Conservation (phyloP, 2,888 invertebrate species). For the Agonopterix subpropinquella region DNA sequence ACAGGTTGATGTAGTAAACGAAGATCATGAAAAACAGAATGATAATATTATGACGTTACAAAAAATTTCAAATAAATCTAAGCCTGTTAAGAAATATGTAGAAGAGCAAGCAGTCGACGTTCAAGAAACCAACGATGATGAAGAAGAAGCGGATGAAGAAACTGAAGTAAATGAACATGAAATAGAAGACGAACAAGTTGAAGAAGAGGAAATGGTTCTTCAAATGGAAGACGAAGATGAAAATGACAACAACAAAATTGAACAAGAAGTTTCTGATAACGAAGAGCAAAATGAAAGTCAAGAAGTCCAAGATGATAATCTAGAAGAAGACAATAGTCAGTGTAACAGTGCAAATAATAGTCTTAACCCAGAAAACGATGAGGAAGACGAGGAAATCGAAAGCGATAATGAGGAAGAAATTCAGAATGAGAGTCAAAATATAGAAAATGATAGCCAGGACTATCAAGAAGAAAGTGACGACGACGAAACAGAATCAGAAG, state of each 20-base stretch:
- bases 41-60: not conserved
- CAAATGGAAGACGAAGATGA: constrained; percentile 7
- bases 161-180: constrained; percentile 5
- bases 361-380: constrained; percentile 5
- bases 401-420: constrained; percentile 1
- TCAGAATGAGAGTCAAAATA: constrained; percentile 2
- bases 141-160: not conserved
- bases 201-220: constrained; percentile 3
- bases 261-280: constrained; percentile 3
- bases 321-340: constrained; percentile 1
- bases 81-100: constrained; percentile 4
- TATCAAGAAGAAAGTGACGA: not conserved
- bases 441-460: constrained; percentile 7
- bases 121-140: not conserved
- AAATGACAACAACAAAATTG: constrained; percentile 5
- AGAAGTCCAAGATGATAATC: constrained; percentile 3
- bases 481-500: constrained; percentile 3
- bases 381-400: constrained; percentile 2
- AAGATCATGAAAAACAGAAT: not conserved
- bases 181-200: constrained; percentile 6
- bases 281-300: constrained; percentile 6
- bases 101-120: not conserved
- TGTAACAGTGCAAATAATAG: constrained; percentile 4
- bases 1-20: not conserved
- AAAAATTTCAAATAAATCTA: not conserved